phyloP scores from a whole-genome alignment of 35 echinoderm and acorn worm species.

The Strongylocentrotus purpuratus region DNA sequence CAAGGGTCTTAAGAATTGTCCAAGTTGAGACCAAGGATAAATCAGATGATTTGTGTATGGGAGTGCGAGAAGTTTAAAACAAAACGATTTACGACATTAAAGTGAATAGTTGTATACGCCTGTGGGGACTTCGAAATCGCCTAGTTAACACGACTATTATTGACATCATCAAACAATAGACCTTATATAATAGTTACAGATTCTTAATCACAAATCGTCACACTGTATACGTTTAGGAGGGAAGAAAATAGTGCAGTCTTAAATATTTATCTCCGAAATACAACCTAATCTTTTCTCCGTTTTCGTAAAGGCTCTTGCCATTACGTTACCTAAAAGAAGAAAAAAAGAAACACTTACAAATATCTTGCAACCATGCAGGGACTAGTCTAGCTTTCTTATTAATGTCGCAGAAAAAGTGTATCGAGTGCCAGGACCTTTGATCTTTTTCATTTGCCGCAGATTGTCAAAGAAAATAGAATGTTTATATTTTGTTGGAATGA shows the following conservation, averaged over 20 bases:
- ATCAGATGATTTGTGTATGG: background rate
- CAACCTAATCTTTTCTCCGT: background rate
- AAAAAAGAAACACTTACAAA: background rate
- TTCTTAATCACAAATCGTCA: background rate
- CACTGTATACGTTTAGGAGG: background rate
- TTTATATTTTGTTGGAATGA: background rate
- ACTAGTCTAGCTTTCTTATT: background rate
- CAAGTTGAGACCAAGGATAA: background rate
- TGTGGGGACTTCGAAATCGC: background rate
- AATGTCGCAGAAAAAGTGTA: background rate
- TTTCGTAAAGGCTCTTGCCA: background rate
- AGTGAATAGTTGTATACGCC: background rate
- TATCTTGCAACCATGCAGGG: background rate
- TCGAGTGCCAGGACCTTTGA: background rate
- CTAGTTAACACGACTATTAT: background rate
- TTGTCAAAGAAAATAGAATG: background rate
- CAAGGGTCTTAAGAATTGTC: background rate
- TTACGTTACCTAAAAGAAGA: background rate
- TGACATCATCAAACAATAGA: background rate
- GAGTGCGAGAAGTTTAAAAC: background rate
- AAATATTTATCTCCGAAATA: background rate
- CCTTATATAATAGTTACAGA: background rate
- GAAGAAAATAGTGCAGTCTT: background rate
- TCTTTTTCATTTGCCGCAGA: background rate
- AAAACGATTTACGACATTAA: background rate